Evolutionary conservation across 2,888 invertebrate species (phyloP).

Genomic region (Teinopalpus imperialis): DNA sequence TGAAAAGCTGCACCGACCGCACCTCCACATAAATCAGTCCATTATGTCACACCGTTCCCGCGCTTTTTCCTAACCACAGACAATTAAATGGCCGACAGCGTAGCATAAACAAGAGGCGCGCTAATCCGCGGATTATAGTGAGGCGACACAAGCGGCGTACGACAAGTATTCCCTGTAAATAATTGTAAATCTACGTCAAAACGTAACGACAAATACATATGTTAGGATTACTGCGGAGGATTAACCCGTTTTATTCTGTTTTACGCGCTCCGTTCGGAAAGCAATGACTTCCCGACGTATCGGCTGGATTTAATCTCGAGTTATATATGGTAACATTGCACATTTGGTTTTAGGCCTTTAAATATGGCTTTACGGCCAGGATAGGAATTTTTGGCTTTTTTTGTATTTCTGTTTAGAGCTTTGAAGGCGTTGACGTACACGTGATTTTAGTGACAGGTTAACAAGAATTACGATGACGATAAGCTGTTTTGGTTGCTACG

Average conservation of each 20-base stretch:
- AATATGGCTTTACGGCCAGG: slow-evolving; percentile 49
- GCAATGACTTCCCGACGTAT: slow-evolving; percentile 70
- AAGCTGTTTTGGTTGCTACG: no score
- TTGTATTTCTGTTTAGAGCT: slow-evolving; percentile 48
- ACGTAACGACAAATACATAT: slow-evolving; percentile 78
- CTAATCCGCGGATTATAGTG: slow-evolving; percentile 72
- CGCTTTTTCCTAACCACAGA: slow-evolving; percentile 67
- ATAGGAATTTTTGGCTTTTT: slow-evolving; percentile 7
- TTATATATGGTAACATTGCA: slow-evolving; percentile 63
- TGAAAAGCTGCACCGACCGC: slow-evolving; percentile 59
- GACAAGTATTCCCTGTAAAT: slow-evolving; percentile 69
- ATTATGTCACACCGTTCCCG: slow-evolving; percentile 64
- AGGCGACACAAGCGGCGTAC: slow-evolving; percentile 67
- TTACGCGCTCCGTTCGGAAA: slow-evolving; percentile 62
- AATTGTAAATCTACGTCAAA: slow-evolving; percentile 82
- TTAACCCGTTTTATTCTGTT: slow-evolving; percentile 75
- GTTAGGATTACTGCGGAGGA: slow-evolving; percentile 71
- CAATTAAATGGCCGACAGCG: slow-evolving; percentile 64
- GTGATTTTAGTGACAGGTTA: not conserved
- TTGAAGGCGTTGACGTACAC: slow-evolving; percentile 12
- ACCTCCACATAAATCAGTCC: slow-evolving; percentile 62
- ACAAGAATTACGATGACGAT: not conserved
- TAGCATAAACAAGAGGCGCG: slow-evolving; percentile 68
- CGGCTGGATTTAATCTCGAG: slow-evolving; percentile 56
- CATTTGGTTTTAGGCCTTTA: slow-evolving; percentile 55